Base-by-base conservation (phyloP, 1,140 invertebrate genomes). In the Subanguina moxae region DNA sequence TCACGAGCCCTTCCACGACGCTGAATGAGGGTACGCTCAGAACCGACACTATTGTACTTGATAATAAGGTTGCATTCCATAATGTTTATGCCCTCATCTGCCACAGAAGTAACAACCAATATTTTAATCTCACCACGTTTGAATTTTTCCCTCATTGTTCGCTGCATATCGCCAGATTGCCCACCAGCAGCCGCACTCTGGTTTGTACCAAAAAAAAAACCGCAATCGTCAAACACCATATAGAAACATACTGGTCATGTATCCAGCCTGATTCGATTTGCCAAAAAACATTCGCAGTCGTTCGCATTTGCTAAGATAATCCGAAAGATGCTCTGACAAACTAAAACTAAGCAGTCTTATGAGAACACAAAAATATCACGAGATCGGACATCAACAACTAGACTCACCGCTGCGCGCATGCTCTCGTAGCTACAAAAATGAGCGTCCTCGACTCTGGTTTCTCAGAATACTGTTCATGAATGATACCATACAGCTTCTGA, bases 51-150 rank as follows among this genome's bases (percentile, higher is more conserved):
- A 56, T 83, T 78, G 67, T 84, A 84, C 61, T 83, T 76, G 59
- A 84, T 80, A 30, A 84, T 84, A 13, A 84, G 62, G 69, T 84
- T 84, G 68, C 84, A 84, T 52, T 78, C 76, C 45, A 77, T 67
- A 56, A 84, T 83, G 65, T 84, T 84, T n/a, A 84, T 64, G 0
- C 84, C 84, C 67, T 84, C 84, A 38, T 84, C 84, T 23, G 83
- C 83, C 21, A 85, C 83, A 3, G 83, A 82, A n/a, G 84, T 84
- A 1, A 84, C 76, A 15, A 79, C 74, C 3, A 77, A 62, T 42
- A 77, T 65, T 68, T 59, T 76, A 7, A 69, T 19, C 70, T 69
- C 57, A 43, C 72, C 73, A 13, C n/a, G 30, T 30, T 45, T 32
- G 63, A 78, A 76, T 23, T 28, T 30, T 13, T 76, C 43, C 19